phyloP scores from a whole-genome alignment of 2,888 invertebrate genomes.

The Agonum fuliginosum region DNA sequence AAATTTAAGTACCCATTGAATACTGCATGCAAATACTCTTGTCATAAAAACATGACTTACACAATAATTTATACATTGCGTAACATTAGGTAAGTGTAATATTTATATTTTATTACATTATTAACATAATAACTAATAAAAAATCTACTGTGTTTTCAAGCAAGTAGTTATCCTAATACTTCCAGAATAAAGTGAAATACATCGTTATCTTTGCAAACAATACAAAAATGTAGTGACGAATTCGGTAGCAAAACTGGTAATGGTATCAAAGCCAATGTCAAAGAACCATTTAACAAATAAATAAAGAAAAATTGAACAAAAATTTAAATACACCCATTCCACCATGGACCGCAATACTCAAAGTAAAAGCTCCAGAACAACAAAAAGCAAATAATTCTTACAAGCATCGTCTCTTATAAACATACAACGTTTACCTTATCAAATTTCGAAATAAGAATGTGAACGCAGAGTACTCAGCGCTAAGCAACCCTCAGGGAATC shows the following conservation, averaged over 20 bases:
- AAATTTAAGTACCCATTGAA: too few species aligned
- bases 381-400: slow-evolving; percentile 50
- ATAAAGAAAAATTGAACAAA: slow-evolving; percentile 1
- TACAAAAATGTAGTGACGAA: slow-evolving; percentile 11
- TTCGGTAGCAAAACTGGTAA: background rate
- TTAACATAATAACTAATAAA: too few species aligned
- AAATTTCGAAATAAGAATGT: slow-evolving; percentile 50
- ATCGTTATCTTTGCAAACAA: too few species aligned
- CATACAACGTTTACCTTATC: slow-evolving; percentile 42
- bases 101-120: too few species aligned
- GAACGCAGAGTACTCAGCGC: slow-evolving; percentile 49
- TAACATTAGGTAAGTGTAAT: too few species aligned
- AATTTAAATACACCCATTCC: background rate
- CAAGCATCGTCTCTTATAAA: slow-evolving; percentile 45
- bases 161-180: too few species aligned
- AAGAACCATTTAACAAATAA: slow-evolving; percentile 19
- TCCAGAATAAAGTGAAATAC: too few species aligned
- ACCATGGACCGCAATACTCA: background rate
- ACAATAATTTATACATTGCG: too few species aligned
- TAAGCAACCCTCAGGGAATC: slow-evolving; percentile 55
- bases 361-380: slow-evolving; percentile 24
- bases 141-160: too few species aligned
- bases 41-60: too few species aligned
- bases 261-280: slow-evolving; percentile 14
- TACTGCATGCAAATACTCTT: too few species aligned